Evolutionary conservation across 2,888 invertebrate species (phyloP).

Genomic region (Andrena minutula): DNA sequence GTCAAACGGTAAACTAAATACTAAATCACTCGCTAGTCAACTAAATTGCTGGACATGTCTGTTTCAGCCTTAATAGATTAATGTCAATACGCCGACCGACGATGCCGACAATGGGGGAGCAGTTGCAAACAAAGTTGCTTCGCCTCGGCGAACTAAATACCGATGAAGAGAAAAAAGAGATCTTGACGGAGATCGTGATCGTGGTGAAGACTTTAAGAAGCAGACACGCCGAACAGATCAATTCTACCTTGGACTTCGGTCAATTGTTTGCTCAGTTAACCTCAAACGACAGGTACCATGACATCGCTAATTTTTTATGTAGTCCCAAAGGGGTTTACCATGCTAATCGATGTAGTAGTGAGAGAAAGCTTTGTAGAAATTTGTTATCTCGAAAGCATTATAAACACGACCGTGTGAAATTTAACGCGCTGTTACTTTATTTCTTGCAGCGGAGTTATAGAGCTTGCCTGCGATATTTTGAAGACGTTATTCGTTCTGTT

Average conservation of each 20-base stretch:
- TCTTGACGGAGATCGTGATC: constrained; percentile 77
- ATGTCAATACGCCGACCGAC: constrained; percentile 30
- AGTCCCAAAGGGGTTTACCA: not conserved
- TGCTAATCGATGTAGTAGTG: not conserved
- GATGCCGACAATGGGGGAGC: constrained; percentile 67
- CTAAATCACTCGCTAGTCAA: too few species aligned
- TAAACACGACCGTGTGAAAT: not conserved
- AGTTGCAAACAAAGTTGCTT: constrained; percentile 74
- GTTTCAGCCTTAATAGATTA: constrained; percentile 23
- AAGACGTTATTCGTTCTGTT: constrained; percentile 65
- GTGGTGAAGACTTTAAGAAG: constrained; percentile 71
- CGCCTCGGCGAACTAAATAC: constrained; percentile 71
- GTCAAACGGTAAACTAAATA: too few species aligned
- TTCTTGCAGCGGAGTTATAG: constrained; percentile 72
- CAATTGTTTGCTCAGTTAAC: constrained; percentile 77
- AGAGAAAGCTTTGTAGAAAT: not conserved
- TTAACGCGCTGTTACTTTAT: constrained; percentile 10
- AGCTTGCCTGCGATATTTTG: constrained; percentile 76
- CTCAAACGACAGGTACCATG: constrained; percentile 79
- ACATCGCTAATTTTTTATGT: constrained; percentile 64
- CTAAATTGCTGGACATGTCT: not conserved
- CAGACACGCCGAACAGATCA: constrained; percentile 72
- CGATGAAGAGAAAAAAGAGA: constrained; percentile 69
- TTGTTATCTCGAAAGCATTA: not conserved
- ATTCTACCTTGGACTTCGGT: constrained; percentile 70